Evolutionary conservation across 1,140 invertebrate genomes (phyloP), one percentile per base, ranked within the genome.

Genomic region (Tenebrio molitor): DNA sequence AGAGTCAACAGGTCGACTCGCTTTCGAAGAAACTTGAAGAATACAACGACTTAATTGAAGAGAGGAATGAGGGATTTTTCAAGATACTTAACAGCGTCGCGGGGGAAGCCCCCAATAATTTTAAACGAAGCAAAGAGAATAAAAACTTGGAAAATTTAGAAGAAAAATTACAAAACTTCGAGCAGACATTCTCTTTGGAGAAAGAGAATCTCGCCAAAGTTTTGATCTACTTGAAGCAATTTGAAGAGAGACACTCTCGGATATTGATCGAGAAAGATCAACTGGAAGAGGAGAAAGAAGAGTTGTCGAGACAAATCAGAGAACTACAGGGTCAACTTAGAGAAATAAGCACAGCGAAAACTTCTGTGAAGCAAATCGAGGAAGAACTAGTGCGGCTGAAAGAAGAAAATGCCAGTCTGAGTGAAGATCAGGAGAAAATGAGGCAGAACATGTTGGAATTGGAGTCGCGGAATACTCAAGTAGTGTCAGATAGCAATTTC

Each of bases 21-120:
- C 12, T 58, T 4, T 58, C 23, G 16, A 84, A 84, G 82, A 84
- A 85, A 68, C 83, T 85, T 79, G 84, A 85, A 71, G 71, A 84
- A 33, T 74, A 84, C 17, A 66, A 72, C 46, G 36, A 58, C 6
- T 23, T 63, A 44, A 46, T 36, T 19, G 68, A 84, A 84, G 76
- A 77, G 84, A 39, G 63, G 80, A 46, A 72, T 53, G 65, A 71
- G 58, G 50, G 23, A 14, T 33, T 58, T 23, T 29, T 29, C 21
- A 25, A 58, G 29, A 58, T 58, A 4, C 14, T 2, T 72, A 76
- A 8, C 67, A 73, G 65, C 33, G 77, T 8, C 79, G 79, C 68
- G 58, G 74, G 53, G 79, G 73, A 15, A 6, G 53, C 67, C 46
- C 72, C 15, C 75, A 79, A 41, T 23, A 76, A 80, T 69, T 65